Conservation (phyloP, 2,797 vertebrate genomes). For the Danionella dracula region DNA sequence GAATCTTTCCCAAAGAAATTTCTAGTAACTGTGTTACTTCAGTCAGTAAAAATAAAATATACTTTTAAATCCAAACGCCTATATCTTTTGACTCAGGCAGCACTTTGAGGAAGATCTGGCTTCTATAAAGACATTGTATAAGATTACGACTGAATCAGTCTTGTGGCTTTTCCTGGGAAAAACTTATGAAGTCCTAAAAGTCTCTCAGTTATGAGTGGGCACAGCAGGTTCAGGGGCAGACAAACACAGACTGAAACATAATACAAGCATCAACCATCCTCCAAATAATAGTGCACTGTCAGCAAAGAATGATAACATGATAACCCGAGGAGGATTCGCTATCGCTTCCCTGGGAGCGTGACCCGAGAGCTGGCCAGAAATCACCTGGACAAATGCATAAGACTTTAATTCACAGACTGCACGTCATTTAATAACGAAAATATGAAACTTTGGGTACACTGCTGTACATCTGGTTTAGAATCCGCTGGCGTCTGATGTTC, state of each 20-base stretch:
- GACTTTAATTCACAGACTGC: slow-evolving; percentile 82
- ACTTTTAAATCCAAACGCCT: slow-evolving; percentile 53
- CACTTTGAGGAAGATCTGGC: slow-evolving; percentile 64
- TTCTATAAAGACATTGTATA: slow-evolving; percentile 76
- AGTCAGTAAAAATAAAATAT: slow-evolving; percentile 28
- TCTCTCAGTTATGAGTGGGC: slow-evolving; percentile 66
- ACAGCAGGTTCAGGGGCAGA: slow-evolving; percentile 63
- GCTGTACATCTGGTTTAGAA: slow-evolving; percentile 84
- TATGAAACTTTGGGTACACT: slow-evolving; percentile 70
- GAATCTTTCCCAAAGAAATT: background rate
- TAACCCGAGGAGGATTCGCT: slow-evolving; percentile 85
- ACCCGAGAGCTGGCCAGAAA: slow-evolving; percentile 84
- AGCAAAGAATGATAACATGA: slow-evolving; percentile 89
- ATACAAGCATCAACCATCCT: slow-evolving; percentile 85
- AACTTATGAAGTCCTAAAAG: slow-evolving; percentile 82
- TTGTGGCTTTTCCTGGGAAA: slow-evolving; percentile 72
- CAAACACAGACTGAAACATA: slow-evolving; percentile 65
- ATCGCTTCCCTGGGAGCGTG: slow-evolving; percentile 81
- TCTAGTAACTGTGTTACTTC: background rate
- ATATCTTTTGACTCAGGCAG: slow-evolving; percentile 49
- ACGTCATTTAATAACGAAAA: slow-evolving; percentile 62
- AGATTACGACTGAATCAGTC: slow-evolving; percentile 76
- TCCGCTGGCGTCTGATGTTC: slow-evolving; percentile 76
- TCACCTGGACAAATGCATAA: slow-evolving; percentile 76
- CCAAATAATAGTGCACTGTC: slow-evolving; percentile 89